phyloP scores from a whole-genome alignment of 2,888 invertebrate species.

The Perithous albicinctus region DNA sequence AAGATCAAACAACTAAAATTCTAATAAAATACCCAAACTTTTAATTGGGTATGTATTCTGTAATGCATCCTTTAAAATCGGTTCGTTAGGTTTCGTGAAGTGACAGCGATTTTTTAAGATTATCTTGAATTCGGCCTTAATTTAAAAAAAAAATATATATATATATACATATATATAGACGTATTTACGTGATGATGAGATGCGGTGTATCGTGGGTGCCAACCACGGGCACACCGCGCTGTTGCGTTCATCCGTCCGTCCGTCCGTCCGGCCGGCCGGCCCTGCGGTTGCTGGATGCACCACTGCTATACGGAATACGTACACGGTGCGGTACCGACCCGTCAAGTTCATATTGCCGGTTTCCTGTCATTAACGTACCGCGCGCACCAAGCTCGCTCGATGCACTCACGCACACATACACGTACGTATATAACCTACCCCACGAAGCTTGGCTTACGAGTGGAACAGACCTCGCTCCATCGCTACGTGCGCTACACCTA shows the following conservation, averaged over 20 bases:
- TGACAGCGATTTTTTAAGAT: too few relatives aligned
- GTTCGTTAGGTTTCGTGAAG: too few relatives aligned
- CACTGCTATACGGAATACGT: slow-evolving; percentile 74
- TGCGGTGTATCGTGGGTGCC: slow-evolving; percentile 13
- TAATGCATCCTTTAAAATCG: too few relatives aligned
- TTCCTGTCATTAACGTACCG: slow-evolving; percentile 84
- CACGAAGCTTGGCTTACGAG: background rate
- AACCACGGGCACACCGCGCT: slow-evolving; percentile 37
- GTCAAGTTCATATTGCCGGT: slow-evolving; percentile 84
- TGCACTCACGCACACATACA: slow-evolving; percentile 61
- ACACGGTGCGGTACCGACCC: slow-evolving; percentile 81
- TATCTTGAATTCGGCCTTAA: too few relatives aligned
- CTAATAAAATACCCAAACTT: too few relatives aligned
- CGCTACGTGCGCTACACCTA: slow-evolving; percentile 42
- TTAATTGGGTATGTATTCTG: too few relatives aligned
- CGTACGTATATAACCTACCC: slow-evolving; percentile 19
- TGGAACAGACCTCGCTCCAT: slow-evolving; percentile 53
- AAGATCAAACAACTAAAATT: too few relatives aligned
- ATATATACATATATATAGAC: too few relatives aligned
- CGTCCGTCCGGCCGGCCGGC: slow-evolving; percentile 37
- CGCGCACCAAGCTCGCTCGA: slow-evolving; percentile 70
- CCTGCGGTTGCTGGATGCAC: slow-evolving; percentile 67
- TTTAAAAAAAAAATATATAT: too few relatives aligned
- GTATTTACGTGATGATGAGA: slow-evolving; percentile 55
- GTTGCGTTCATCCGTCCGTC: slow-evolving; percentile 55